Conservation (phyloP, 1,140 invertebrate genomes). For the Samia ricini region DNA sequence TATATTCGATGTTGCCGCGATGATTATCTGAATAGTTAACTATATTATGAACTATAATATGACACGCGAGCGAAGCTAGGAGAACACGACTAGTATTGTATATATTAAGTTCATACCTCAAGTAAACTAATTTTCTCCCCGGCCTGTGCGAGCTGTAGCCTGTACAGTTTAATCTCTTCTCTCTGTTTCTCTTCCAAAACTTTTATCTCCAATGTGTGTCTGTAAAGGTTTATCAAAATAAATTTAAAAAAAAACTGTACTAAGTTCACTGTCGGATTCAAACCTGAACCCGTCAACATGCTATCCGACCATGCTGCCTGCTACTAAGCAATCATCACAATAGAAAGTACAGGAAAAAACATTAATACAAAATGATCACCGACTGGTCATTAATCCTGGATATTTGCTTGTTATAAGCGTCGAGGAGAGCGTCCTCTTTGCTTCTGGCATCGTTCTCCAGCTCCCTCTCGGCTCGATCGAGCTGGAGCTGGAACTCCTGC, state of each 20-base stretch:
- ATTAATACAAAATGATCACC: slow-evolving; percentile 31
- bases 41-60: too few species aligned
- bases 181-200: slow-evolving; percentile 87
- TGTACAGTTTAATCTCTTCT: slow-evolving; percentile 84
- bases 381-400: slow-evolving; percentile 86
- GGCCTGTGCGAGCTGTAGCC: slow-evolving; percentile 82
- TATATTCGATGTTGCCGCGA: too few species aligned
- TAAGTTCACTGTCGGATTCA: too few species aligned
- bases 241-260: slow-evolving; percentile 4
- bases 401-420: slow-evolving; percentile 84
- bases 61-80: too few species aligned
- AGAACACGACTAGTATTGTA: too few species aligned
- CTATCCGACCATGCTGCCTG: too few species aligned
- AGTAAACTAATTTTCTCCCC: slow-evolving; percentile 81
- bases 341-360: too few species aligned
- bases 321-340: too few species aligned
- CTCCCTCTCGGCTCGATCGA: slow-evolving; percentile 82
- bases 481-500: slow-evolving; percentile 86
- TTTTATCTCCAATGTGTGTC: slow-evolving; percentile 84
- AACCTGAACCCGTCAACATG: too few species aligned
- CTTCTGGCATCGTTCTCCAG: slow-evolving; percentile 81
- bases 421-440: slow-evolving; percentile 82
- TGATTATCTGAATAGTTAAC: too few species aligned
- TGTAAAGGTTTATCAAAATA: slow-evolving; percentile 61
- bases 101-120: slow-evolving; percentile 70